Conservation (phyloP, 2,113 vertebrate species). For the Ammodytes dubius region DNA sequence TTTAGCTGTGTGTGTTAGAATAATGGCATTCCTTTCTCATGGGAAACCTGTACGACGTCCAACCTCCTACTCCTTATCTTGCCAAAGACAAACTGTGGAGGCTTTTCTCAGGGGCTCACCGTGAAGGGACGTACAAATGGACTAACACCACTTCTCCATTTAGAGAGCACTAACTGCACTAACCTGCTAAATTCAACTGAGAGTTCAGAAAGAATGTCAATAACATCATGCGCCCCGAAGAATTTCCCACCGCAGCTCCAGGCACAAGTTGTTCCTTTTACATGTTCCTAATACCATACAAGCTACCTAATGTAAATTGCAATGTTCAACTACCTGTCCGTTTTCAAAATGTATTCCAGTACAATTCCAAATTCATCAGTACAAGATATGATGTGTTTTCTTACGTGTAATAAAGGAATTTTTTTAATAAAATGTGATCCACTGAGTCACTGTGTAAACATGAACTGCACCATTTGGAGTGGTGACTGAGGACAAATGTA, state of each 20-base stretch:
- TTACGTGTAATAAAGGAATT: too few species aligned
- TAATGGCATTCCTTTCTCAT: conserved; percentile 44
- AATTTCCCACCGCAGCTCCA: conserved; percentile 34
- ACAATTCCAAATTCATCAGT: too few species aligned
- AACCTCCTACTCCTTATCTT: conserved; percentile 54
- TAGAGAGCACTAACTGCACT: conserved; percentile 24
- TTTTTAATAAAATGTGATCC: not conserved
- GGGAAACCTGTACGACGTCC: conserved; percentile 46
- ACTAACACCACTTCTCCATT: conserved; percentile 11
- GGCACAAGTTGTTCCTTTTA: not conserved
- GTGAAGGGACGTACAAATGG: not conserved
- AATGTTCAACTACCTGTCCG: too few species aligned
- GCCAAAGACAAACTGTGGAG: conserved; percentile 53
- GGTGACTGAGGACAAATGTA: conserved; percentile 25
- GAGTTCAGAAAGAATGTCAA: conserved; percentile 5
- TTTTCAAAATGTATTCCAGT: too few species aligned
- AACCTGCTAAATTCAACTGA: conserved; percentile 61
- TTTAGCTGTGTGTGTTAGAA: conserved; percentile 31
- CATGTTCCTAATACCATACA: not conserved
- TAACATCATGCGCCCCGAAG: conserved; percentile 17
- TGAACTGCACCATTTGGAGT: not conserved
- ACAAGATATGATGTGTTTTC: too few species aligned
- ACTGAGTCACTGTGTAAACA: not conserved
- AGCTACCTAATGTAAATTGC: not conserved
- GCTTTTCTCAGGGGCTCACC: conserved; percentile 50